Conservation (phyloP, 35 echinoderm and acorn worm species). For the Ophiothrix spiculata region DNA sequence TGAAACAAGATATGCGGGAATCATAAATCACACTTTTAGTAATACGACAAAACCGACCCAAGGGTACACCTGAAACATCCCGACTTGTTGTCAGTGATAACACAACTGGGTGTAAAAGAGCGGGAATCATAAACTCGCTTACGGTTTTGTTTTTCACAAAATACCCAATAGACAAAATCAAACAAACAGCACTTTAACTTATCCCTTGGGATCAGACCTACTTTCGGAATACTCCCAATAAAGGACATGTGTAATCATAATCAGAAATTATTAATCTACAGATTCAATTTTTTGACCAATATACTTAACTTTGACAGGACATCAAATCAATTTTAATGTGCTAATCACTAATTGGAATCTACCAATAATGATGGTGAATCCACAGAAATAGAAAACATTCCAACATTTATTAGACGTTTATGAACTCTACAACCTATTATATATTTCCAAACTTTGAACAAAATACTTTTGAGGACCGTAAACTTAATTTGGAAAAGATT, state of each 20-base stretch:
- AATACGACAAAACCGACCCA: neutral
- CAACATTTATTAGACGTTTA: no score
- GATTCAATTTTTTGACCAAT: no score
- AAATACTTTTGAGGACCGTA: no score
- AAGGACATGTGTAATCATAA: neutral
- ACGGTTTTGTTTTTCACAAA: slow-evolving; percentile 6
- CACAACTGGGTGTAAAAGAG: neutral
- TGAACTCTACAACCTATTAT: no score
- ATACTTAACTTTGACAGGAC: no score
- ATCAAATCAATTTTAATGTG: no score
- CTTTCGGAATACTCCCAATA: neutral
- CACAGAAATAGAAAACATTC: no score
- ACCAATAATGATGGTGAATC: no score
- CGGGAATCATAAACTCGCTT: neutral
- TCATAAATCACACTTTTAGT: slow-evolving; percentile 14
- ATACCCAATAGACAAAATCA: neutral
- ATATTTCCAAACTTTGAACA: no score
- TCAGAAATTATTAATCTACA: no score
- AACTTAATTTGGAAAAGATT: no score
- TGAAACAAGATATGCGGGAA: neutral
- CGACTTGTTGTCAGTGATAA: neutral
- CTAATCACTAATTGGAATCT: no score
- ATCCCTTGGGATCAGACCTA: neutral
- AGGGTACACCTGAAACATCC: neutral
- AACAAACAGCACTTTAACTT: neutral